Percentiles rank a stretch among this genome's conserved stretches.
phyloP scores from a whole-genome alignment of 2,113 vertebrate species.

The Gambusia holbrooki region DNA sequence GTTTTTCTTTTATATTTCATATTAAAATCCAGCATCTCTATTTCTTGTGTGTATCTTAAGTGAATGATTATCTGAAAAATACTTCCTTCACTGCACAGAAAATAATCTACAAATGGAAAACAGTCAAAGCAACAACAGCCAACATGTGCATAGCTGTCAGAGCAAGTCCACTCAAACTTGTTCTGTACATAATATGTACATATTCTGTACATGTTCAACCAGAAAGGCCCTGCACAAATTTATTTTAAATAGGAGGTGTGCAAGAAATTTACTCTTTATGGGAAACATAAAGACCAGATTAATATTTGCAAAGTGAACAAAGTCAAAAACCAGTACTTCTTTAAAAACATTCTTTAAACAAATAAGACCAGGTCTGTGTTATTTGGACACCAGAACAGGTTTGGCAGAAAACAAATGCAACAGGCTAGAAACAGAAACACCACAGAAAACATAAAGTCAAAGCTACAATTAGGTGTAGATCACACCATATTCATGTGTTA shows the following conservation, averaged over 20 bases:
- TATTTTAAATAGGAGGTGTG: not conserved
- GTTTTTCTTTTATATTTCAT: slow-evolving; percentile 3
- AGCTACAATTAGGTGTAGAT: too few species aligned
- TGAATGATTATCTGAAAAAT: not conserved
- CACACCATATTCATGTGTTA: too few species aligned
- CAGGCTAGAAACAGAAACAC: too few species aligned
- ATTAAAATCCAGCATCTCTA: slow-evolving; percentile 37
- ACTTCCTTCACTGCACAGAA: not conserved
- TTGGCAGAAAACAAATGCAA: too few species aligned
- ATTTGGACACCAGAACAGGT: too few species aligned
- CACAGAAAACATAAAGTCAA: too few species aligned
- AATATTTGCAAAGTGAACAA: not conserved
- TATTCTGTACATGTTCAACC: not conserved
- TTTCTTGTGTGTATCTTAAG: not conserved
- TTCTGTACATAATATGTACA: not conserved
- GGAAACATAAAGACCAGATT: not conserved
- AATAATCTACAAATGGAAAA: too few species aligned
- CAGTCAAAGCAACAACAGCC: too few species aligned
- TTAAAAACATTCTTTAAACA: not conserved
- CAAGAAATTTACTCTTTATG: not conserved
- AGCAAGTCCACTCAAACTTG: not conserved
- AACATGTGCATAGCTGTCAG: too few species aligned
- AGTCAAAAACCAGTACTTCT: not conserved
- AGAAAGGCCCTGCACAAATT: not conserved
- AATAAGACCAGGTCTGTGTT: not conserved